A percentile compares a stretch with the other conserved stretches of the same genome.
These are phyloP conservation scores for Asbolus verrucosus DNA, from an alignment of 1,140 invertebrate species.

Conservation along the genomic window DNA sequence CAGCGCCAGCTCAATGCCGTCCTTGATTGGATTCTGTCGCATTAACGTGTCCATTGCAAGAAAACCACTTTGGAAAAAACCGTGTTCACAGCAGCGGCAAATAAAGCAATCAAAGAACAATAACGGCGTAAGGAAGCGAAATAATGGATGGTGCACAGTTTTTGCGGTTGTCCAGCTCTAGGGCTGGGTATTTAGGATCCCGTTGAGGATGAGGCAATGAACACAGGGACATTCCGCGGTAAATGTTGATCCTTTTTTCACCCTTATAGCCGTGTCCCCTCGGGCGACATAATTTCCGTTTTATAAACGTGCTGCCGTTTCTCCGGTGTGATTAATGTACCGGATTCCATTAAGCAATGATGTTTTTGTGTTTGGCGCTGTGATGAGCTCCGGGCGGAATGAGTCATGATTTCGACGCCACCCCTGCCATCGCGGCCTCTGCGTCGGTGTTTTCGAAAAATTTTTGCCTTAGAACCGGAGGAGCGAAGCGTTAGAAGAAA, in stretches of 20 bases:
- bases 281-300: conserved; percentile 64
- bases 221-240: conserved; percentile 40
- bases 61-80: conserved; percentile 14
- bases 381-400: conserved; percentile 49
- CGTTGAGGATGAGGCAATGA: conserved; percentile 26
- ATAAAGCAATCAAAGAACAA: conserved; percentile 42
- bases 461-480: too few relatives aligned
- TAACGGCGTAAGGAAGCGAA: conserved; percentile 40
- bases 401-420: conserved; percentile 51
- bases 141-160: conserved; percentile 41
- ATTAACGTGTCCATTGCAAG: conserved; percentile 26
- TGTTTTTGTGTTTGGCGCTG: conserved; percentile 61
- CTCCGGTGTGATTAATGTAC: conserved; percentile 62
- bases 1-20: not conserved
- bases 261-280: conserved; percentile 56
- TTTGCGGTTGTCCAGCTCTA: conserved; percentile 42
- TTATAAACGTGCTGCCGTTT: conserved; percentile 60
- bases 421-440: too few relatives aligned
- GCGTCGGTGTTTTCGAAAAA: too few relatives aligned
- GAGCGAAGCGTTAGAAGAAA: not conserved
- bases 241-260: conserved; percentile 52
- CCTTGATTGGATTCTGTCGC: conserved; percentile 27
- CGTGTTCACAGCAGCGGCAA: conserved; percentile 33
- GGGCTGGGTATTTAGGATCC: conserved; percentile 34
- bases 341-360: conserved; percentile 63